These are phyloP conservation scores for Gallinago stenura DNA, from an alignment of 2,797 vertebrate genomes.

Conservation along the genomic window DNA sequence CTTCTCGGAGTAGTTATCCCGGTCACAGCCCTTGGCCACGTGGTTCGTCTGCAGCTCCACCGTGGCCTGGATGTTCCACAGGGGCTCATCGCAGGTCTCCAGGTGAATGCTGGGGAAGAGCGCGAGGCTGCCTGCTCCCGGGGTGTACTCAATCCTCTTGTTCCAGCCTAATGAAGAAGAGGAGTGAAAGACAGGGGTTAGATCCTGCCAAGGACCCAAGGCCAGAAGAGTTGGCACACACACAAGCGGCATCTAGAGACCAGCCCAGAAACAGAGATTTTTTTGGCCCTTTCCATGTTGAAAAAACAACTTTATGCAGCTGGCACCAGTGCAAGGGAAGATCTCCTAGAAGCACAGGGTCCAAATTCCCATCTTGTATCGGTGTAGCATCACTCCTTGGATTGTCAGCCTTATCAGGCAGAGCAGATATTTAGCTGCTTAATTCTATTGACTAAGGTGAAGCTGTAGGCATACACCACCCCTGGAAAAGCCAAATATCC, in stretches of 20 bases:
- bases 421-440: not conserved
- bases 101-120: constrained; percentile 94
- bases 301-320: not conserved
- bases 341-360: not conserved
- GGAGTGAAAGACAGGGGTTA: not conserved
- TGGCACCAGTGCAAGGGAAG: not conserved
- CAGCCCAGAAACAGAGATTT: not conserved
- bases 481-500: not conserved
- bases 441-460: not conserved
- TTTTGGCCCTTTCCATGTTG: not conserved
- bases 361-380: not conserved
- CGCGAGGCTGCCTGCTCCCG: constrained; percentile 91
- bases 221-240: not conserved
- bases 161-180: constrained; percentile 87
- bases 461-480: not conserved
- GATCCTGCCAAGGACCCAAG: not conserved
- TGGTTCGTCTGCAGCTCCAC: constrained; percentile 98
- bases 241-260: not conserved
- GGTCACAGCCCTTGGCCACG: constrained; percentile 96
- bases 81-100: constrained; percentile 95
- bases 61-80: constrained; percentile 97
- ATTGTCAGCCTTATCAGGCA: not conserved
- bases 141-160: constrained; percentile 95
- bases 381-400: not conserved
- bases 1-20: constrained; percentile 97